Conservation (phyloP, 2,113 vertebrate species). For the Peromyscus maniculatus region DNA sequence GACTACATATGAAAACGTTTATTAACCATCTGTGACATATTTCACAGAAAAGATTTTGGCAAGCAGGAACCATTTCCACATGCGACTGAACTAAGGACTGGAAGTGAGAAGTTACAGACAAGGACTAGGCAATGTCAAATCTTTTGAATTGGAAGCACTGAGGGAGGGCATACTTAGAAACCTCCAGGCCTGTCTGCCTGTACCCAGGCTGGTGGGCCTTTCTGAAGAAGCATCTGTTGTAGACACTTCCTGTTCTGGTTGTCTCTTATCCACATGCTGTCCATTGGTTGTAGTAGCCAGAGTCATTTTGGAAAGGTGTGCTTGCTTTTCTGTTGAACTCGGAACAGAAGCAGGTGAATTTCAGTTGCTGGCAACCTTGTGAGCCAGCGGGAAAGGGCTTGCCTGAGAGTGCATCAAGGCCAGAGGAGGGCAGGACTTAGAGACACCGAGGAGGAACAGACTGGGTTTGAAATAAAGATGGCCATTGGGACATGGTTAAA, state of each 20-base stretch:
- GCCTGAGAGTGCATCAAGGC: no score
- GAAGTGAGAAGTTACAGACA: not conserved
- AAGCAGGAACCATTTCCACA: not conserved
- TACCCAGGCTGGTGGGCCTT: not conserved
- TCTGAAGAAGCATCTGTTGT: not conserved
- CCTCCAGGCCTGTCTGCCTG: not conserved
- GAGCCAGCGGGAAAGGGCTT: not conserved
- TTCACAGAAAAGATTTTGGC: slow-evolving; percentile 5
- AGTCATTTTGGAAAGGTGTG: not conserved
- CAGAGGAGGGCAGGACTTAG: not conserved
- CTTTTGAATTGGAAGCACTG: not conserved
- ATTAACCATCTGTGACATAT: not conserved
- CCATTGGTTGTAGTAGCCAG: not conserved
- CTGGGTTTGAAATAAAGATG: not conserved
- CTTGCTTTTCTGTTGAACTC: not conserved
- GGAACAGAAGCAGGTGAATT: not conserved
- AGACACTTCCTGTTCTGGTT: not conserved
- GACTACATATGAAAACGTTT: not conserved
- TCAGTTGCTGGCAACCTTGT: not conserved
- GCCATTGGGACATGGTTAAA: not conserved
- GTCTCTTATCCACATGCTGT: not conserved
- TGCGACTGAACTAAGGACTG: not conserved
- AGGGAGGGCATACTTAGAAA: not conserved
- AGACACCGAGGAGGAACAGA: not conserved
- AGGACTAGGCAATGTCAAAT: not conserved